Conservation (phyloP, 2,888 invertebrate species). For the Amorpha juglandis region DNA sequence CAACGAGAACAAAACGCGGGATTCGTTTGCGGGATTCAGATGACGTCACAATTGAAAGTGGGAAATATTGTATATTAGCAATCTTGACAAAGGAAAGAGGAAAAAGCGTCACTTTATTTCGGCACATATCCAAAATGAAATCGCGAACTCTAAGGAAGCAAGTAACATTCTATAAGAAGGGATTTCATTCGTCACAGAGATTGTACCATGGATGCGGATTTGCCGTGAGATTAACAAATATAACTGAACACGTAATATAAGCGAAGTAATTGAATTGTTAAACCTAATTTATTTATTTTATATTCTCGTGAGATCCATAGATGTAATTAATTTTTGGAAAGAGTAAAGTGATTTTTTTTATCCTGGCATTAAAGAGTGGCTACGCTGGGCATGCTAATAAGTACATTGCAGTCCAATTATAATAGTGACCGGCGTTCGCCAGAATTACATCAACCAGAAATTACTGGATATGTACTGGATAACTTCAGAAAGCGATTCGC, state of each 20-base stretch:
- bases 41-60: slow-evolving; percentile 16
- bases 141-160: slow-evolving; percentile 27
- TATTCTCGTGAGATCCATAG: no score
- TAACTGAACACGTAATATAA: slow-evolving; percentile 53
- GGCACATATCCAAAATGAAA: background rate
- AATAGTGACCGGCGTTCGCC: no score
- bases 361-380: no score
- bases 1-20: background rate
- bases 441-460: no score
- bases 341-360: no score
- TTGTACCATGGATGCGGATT: slow-evolving; percentile 63
- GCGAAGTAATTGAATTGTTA: no score
- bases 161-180: slow-evolving; percentile 40
- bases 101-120: slow-evolving; percentile 7
- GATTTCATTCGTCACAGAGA: slow-evolving; percentile 63
- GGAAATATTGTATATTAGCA: slow-evolving; percentile 16
- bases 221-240: slow-evolving; percentile 61
- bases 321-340: no score
- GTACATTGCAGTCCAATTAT: no score
- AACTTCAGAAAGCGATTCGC: no score
- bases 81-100: background rate
- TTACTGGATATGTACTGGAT: no score
- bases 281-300: no score
- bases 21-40: background rate
- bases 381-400: no score